Base-by-base conservation (phyloP, 2,113 vertebrate species). In the Drymodes brunneopygia region DNA sequence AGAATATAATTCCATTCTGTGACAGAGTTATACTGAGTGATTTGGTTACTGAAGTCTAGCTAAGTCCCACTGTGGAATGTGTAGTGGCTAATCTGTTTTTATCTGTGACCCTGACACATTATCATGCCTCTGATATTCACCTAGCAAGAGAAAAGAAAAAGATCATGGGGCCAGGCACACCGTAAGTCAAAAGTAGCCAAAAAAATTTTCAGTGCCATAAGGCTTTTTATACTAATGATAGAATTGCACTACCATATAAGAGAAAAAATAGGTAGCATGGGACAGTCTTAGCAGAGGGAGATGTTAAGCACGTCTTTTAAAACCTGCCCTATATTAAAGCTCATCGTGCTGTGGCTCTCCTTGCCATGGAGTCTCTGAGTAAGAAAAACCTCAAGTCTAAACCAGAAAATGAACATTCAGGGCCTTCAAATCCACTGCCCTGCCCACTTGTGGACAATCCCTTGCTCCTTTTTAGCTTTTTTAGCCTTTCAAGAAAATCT, bases 1-100 rank as follows among this genome's bases (percentile, higher is more conserved):
- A 90, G 33, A 88, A 88, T 50, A 40, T 81, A 83, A 94, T 92
- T 97, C 92, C 22, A 78, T 48, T 85, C 48, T 4, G 12, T 85
- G n/a, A 78, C 11, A 66, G 16, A 81, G 15, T 85, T 83, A 50
- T 23, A 40, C 14, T 29, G 22, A 79, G 3, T 91, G 51, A 53
- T 35, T 74, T 56, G 50, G 31, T 81, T 95, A 81, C 36, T 45
- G 53, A 89, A 86, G 61, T 81, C 33, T 60, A 47, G 22, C 12
- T 50, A 92, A 93, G 77, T 66, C 3, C 3, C 15, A 48, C 28
- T 62, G 70, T 47, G 78, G 86, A 91, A 60, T 6, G 9, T 12
- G 27, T 47, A 86, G 65, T 29, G 36, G 20, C 6, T 91, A 81
- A 92, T 48, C 2, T 70, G 48, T 66, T 87, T 51, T 28, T 45